Evolutionary conservation across 2,113 vertebrate genomes (phyloP), one percentile per base, ranked within the genome.

Genomic region (Centrocercus urophasianus): DNA sequence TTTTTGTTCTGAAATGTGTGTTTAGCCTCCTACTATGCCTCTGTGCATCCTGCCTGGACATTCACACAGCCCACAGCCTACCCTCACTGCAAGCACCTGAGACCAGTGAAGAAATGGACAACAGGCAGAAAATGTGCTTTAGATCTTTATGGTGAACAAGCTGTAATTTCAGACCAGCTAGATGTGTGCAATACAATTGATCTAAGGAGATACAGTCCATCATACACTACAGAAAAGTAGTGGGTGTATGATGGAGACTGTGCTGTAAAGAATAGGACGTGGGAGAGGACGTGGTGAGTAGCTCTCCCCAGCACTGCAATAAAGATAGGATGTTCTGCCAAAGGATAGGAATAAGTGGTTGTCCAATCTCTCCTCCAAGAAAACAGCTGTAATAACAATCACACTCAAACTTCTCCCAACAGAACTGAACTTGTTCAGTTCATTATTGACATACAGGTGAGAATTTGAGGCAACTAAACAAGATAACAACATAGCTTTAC

Each of bases 111-210:
- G 60, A 83, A 86, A 57, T 1, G 32, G 63, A 60, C 28, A 4
- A 9, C 47, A 72, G 70, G 61, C 19, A 79, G 34, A 87, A 89
- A 84, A 92, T 13, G 28, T 18, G 38, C 57, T n/a, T 73, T 15
- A 82, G 75, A 59, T 42, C 54, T 66, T 90, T 22, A 54, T 6
- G 71, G 87, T 79, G 84, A 65, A 43, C 13, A 32, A 84, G 40
- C 22, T 72, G 74, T 59, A 47, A n/a, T 6, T 59, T 38, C 66
- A 92, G 40, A 84, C 63, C 34, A 61, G 82, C n/a, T 59, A 60
- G 78, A 93, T 0, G 0, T 24, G 48, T 4, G 22, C 36, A 54
- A 14, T 4, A n/a, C 0, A 27, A 70, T 13, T 34, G 82, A 93
- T 59, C 54, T 48, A 75, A 85, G 67, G 71, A 19, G 18, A 6